A percentile compares a stretch with the other conserved stretches of the same genome.
phyloP scores from a whole-genome alignment of 2,113 vertebrate genomes.

The Passer domesticus region DNA sequence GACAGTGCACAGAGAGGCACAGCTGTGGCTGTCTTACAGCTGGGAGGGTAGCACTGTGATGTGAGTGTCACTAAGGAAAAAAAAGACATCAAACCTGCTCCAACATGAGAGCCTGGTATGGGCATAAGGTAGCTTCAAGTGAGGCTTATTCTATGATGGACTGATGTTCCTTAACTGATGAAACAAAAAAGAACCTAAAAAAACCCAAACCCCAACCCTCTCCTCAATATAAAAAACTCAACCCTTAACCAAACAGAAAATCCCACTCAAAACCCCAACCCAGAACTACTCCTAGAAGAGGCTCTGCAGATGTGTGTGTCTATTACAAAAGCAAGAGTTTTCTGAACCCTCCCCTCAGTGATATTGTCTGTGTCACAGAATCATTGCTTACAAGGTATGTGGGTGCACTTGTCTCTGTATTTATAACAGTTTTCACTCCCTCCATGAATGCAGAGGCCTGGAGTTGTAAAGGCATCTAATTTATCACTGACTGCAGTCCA shows the following conservation, averaged over 20 bases:
- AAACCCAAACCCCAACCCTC: background rate
- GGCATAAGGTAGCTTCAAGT: background rate
- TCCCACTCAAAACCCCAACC: background rate
- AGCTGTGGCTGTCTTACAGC: background rate
- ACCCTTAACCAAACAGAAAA: background rate
- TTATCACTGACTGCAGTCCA: background rate
- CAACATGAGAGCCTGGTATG: background rate
- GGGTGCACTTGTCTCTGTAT: background rate
- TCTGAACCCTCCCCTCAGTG: background rate
- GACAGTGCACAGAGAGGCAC: background rate
- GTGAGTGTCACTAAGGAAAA: background rate
- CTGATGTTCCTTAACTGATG: background rate
- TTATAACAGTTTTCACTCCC: background rate
- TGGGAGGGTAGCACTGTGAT: too few species aligned
- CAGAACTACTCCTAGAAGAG: background rate
- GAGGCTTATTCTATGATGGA: background rate
- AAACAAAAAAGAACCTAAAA: background rate
- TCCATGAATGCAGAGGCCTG: background rate
- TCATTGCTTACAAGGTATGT: background rate
- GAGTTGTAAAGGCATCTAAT: background rate
- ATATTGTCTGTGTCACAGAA: background rate
- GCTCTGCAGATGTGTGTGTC: background rate
- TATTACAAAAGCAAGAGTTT: background rate
- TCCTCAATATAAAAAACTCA: background rate
- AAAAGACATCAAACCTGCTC: background rate